Percentiles rank a stretch among this genome's conserved stretches.
Evolutionary conservation across 2,888 invertebrate genomes (phyloP).

Genomic region (Stenoptilia bipunctidactyla): DNA sequence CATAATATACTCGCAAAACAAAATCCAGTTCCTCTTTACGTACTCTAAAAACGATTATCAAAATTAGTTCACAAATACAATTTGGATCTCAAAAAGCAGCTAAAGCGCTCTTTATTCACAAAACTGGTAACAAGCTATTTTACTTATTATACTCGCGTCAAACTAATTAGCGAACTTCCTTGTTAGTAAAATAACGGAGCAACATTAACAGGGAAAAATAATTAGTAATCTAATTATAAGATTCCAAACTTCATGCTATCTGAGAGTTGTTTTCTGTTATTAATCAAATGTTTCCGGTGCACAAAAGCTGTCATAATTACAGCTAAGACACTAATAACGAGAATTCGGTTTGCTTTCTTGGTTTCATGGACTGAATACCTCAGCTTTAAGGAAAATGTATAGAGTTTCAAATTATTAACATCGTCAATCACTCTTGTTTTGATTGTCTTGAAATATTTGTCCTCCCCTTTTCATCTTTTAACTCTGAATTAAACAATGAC

Average conservation of each 20-base stretch:
- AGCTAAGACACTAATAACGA: conserved; percentile 35
- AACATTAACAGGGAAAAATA: not conserved
- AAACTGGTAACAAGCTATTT: not conserved
- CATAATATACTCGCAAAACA: no score
- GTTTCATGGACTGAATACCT: not conserved
- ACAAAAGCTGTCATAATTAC: conserved; percentile 28
- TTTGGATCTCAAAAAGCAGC: no score
- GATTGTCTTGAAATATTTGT: no score
- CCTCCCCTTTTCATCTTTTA: no score
- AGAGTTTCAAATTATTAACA: no score
- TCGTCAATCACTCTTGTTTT: no score
- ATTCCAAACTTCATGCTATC: conserved; percentile 13
- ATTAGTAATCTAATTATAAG: not conserved
- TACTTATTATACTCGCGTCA: not conserved
- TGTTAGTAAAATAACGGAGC: not conserved
- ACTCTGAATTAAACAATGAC: no score
- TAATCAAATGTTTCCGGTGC: conserved; percentile 22
- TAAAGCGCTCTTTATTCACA: no score
- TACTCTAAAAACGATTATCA: no score
- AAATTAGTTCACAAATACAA: no score
- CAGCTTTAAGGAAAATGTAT: no score
- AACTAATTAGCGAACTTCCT: not conserved
- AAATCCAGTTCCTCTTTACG: no score
- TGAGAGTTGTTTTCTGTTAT: conserved; percentile 24
- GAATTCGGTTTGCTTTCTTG: conserved; percentile 20